Conservation (phyloP, 2,888 invertebrate species). For the Microctonus brassicae region DNA sequence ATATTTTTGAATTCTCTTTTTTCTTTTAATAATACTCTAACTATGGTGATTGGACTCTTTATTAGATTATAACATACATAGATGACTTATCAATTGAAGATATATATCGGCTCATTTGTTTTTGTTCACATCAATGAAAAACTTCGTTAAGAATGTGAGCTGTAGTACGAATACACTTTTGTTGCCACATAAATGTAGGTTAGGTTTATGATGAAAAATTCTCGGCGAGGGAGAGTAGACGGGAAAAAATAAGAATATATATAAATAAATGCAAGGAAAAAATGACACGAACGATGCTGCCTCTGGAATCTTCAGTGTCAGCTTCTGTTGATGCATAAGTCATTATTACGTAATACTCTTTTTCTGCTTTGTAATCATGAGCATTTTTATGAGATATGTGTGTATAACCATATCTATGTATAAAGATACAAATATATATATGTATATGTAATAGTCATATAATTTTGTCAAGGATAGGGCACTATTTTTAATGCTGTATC, state of each 20-base stretch:
- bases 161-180: background rate
- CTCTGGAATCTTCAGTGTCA: slow-evolving; percentile 33
- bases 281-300: background rate
- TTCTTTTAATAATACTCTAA: background rate
- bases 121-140: background rate
- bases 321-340: slow-evolving; percentile 14
- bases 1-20: slow-evolving; percentile 14
- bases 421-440: background rate
- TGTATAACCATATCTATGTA: background rate
- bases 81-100: background rate
- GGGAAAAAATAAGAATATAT: background rate
- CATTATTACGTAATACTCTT: slow-evolving; percentile 42
- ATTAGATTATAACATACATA: background rate
- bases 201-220: background rate
- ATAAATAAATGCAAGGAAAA: background rate
- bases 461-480: background rate
- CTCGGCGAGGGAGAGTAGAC: background rate
- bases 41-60: background rate
- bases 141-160: background rate
- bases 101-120: background rate
- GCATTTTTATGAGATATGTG: slow-evolving; percentile 37
- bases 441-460: background rate
- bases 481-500: background rate
- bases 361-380: slow-evolving; percentile 46
- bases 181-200: slow-evolving; percentile 1